Base-by-base conservation (phyloP, 1,140 invertebrate species). In the Hestina assimilis region DNA sequence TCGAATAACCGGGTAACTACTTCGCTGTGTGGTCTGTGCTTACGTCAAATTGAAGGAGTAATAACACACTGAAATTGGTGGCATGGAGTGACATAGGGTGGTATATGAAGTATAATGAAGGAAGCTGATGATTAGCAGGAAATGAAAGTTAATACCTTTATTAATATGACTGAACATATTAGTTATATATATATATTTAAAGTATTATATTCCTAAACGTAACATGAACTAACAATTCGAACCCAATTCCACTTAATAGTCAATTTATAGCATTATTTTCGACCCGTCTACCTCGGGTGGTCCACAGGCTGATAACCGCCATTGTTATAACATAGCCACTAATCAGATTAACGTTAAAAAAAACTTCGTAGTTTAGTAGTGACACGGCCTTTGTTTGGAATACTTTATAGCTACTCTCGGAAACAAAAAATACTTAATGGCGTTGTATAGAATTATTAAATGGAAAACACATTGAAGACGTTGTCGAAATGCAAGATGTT, bases 281-380 rank as follows among this genome's bases (percentile, higher is more conserved):
- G 15, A 38, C 33, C 33, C 33, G n/a, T 21, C 40, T 20, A 9
- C 8, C 48, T 56, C 45, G 65, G 72, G 75, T 77, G 75, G 75
- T 72, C 75, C 51, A 26, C 12, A 31, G 35, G 51, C 42, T 52
- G 63, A 70, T 66, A 75, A 47, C 31, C 17, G 45, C 45, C 64
- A 56, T 56, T 67, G 72, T 69, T 73, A 72, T 60, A 68, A 61
- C 41, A 46, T 52, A 53, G 48, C 52, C 47, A 60, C 61, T 74
- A 77, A 77, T 71, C 72, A 62, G 72, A 77, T 77, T 72, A 70
- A 63, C 58, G 50, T 69, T 69, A 51, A 65, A 61, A 61, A 63
- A 58, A 19, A 26, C 56, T 46, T 29, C 17, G n/a, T 51, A 54
- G 14, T 55, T 60, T 51, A 23, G n/a, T 48, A 56, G 28, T 57